phyloP scores from a whole-genome alignment of 2,797 vertebrate genomes.

The Gastrophryne carolinensis region DNA sequence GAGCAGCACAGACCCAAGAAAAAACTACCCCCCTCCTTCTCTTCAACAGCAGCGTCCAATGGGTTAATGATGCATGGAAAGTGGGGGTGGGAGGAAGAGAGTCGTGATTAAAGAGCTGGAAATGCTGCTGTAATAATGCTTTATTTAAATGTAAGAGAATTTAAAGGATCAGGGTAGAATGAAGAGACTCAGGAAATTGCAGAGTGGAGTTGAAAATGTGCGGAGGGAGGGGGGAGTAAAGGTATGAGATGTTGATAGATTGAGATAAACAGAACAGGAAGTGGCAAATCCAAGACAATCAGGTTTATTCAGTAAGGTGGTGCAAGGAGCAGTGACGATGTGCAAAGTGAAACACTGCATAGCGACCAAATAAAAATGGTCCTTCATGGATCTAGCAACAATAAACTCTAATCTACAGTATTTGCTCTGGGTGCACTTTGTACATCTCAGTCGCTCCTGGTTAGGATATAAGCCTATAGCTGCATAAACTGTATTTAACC shows the following conservation, averaged over 20 bases:
- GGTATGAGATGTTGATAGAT: background rate
- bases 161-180: constrained; percentile 43
- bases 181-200: background rate
- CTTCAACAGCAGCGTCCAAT: background rate
- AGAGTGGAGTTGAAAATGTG: background rate
- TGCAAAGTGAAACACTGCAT: background rate
- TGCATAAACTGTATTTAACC: no score
- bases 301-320: background rate
- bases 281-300: background rate
- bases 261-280: background rate
- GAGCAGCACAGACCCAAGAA: background rate
- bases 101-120: constrained; percentile 58
- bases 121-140: constrained; percentile 48
- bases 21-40: background rate
- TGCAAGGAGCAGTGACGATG: background rate
- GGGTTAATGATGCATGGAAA: constrained; percentile 22
- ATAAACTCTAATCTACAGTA: background rate
- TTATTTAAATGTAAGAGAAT: constrained; percentile 57
- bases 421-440: background rate
- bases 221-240: background rate
- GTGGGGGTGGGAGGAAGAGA: constrained; percentile 22
- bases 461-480: no score
- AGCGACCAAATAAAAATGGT: background rate
- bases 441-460: no score
- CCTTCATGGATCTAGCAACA: background rate